These are phyloP conservation scores for Apodemia duryi DNA, from an alignment of 2,888 invertebrate species.

Conservation along the genomic window DNA sequence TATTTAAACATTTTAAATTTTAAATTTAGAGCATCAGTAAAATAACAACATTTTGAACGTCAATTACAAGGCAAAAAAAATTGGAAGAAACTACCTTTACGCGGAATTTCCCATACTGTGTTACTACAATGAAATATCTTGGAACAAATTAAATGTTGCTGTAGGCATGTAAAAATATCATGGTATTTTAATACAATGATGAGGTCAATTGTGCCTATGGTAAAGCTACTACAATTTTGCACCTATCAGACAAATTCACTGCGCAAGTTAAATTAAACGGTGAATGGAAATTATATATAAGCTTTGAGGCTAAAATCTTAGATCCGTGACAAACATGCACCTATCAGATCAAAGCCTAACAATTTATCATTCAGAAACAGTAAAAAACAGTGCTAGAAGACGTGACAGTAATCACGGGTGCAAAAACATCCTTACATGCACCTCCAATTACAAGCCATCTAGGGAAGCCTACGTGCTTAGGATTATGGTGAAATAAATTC, in stretches of 20 bases:
- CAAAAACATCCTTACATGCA: conserved; percentile 61
- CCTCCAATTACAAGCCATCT: conserved; percentile 73
- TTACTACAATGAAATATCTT: too few species aligned
- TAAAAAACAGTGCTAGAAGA: conserved; percentile 65
- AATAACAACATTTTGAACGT: too few species aligned
- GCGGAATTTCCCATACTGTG: too few species aligned
- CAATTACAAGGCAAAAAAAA: too few species aligned
- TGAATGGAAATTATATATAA: not conserved
- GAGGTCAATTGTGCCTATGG: too few species aligned
- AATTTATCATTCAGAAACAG: conserved; percentile 64
- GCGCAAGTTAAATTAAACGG: not conserved
- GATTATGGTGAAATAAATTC: conserved; percentile 56
- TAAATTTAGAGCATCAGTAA: too few species aligned
- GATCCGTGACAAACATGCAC: conserved; percentile 20
- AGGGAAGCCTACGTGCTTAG: conserved; percentile 64
- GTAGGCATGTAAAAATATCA: too few species aligned
- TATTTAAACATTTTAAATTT: too few species aligned
- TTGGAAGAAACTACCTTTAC: too few species aligned
- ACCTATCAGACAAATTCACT: not conserved
- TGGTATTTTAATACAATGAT: too few species aligned
- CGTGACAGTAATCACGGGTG: conserved; percentile 60
- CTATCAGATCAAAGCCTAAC: conserved; percentile 32
- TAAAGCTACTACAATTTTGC: too few species aligned
- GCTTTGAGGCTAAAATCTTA: not conserved
- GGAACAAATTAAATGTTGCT: too few species aligned